These are phyloP conservation scores for Troglohyphantes excavatus DNA, from an alignment of 2,888 invertebrate genomes.

Conservation along the genomic window DNA sequence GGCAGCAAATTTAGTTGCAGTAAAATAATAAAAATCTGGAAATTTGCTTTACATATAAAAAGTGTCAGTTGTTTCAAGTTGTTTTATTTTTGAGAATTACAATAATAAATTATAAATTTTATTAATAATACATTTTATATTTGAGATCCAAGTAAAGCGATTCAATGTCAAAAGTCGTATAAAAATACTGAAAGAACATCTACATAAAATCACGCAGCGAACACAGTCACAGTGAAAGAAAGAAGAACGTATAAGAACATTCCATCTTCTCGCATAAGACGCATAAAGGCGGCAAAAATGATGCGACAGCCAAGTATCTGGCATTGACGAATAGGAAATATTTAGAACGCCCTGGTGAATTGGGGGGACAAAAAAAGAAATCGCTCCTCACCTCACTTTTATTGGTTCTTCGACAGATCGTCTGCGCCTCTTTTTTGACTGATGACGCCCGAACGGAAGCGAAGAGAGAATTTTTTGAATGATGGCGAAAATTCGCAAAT, in stretches of 20 bases:
- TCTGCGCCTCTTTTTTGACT: slow-evolving; percentile 72
- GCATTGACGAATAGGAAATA: slow-evolving; percentile 79
- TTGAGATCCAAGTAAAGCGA: too few relatives aligned
- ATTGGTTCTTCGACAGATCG: slow-evolving; percentile 78
- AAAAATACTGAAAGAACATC: neutral
- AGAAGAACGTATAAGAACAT: slow-evolving; percentile 14
- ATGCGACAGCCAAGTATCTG: slow-evolving; percentile 64
- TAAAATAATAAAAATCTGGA: too few relatives aligned
- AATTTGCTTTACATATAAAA: too few relatives aligned
- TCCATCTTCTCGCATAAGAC: slow-evolving; percentile 23
- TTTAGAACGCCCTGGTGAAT: slow-evolving; percentile 79
- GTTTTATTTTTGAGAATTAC: too few relatives aligned
- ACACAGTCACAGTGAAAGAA: slow-evolving; percentile 45
- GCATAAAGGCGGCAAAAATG: slow-evolving; percentile 56
- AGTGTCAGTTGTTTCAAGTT: too few relatives aligned
- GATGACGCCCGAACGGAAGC: slow-evolving; percentile 71
- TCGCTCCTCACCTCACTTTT: slow-evolving; percentile 61
- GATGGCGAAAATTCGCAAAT: slow-evolving; percentile 78
- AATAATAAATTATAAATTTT: too few relatives aligned
- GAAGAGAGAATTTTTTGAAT: slow-evolving; percentile 74
- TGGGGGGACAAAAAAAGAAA: slow-evolving; percentile 65
- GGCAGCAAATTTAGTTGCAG: too few relatives aligned
- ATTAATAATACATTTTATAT: too few relatives aligned
- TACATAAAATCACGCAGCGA: slow-evolving; percentile 11
- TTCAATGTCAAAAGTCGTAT: too few relatives aligned